Conservation (phyloP, 2,888 invertebrate species). For the Hypena proboscidalis region DNA sequence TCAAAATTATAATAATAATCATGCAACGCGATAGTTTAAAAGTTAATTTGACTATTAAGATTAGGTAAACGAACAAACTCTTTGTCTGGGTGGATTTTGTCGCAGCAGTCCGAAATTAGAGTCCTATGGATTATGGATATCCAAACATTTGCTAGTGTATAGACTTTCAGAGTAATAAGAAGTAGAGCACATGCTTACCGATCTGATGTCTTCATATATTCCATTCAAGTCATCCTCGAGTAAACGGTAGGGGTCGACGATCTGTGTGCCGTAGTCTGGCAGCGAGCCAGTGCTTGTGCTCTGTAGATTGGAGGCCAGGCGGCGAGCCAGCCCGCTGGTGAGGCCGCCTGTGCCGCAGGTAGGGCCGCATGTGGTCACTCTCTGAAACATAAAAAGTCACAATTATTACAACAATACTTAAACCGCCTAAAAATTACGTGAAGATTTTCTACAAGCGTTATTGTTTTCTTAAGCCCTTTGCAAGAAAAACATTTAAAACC, state of each 20-base stretch:
- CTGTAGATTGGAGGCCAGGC: slow-evolving; percentile 88
- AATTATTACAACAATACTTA: slow-evolving; percentile 3
- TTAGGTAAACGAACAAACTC: too few species aligned
- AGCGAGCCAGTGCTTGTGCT: slow-evolving; percentile 93
- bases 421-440: neutral
- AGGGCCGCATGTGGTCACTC: slow-evolving; percentile 77
- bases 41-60: too few species aligned
- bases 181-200: slow-evolving; percentile 81
- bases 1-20: too few species aligned
- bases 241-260: slow-evolving; percentile 94
- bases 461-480: too few species aligned
- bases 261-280: slow-evolving; percentile 88
- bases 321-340: slow-evolving; percentile 67
- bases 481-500: too few species aligned
- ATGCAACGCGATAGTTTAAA: too few species aligned
- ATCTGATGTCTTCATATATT: slow-evolving; percentile 93
- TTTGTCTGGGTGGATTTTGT: too few species aligned
- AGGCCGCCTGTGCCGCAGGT: slow-evolving; percentile 65
- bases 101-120: too few species aligned
- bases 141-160: too few species aligned
- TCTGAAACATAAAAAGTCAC: slow-evolving; percentile 55
- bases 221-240: slow-evolving; percentile 94
- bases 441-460: too few species aligned
- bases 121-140: too few species aligned
- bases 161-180: neutral